Base-by-base conservation (phyloP, 1,140 invertebrate genomes). In the Drosophila bifasciata region DNA sequence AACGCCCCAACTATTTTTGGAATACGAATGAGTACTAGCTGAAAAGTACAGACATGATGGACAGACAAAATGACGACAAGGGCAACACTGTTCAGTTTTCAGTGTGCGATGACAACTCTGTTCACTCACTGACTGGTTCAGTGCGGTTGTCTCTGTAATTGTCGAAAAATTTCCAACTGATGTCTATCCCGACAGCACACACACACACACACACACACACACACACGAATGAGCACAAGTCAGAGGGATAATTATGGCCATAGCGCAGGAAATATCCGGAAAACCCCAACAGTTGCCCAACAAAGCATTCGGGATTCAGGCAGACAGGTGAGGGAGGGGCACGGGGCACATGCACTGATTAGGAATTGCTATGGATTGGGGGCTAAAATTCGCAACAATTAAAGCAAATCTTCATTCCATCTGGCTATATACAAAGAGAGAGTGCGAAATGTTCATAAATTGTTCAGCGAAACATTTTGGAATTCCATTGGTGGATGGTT, bases 61-160 rank as follows among this genome's bases (percentile, higher is more conserved):
- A 36, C 32, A 36, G 32, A 36, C 32, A 36, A 25, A 36, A 25
- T 25, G 23, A 25, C 7, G 23, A 7, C 23, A 0, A 36, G 11
- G 32, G 11, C 32, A 11, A 36, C 11, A 5, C 32, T 36, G 32
- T 36, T 36, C 11, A 11, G 11, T 36, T 8, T 11, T 32, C 32
- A 32, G 13, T 28, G 21, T 32, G 41, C 43, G 48, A 45, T 19
- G 62, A 73, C 70, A 73, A 74, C 45, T 41, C 52, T 32, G 36
- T 40, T 21, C 36, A 2, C 39, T 64, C 46, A 23, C 21, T 36
- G 40, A n/a, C n/a, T n/a, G n/a, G n/a, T 32, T 39, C 76, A 45
- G 52, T 72, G 79, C 76, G 79, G 79, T 85, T 63, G 57, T 63
- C 57, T 32, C 64, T 62, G 72, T 69, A 80, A 86, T 84, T 84